phyloP scores from a whole-genome alignment of 2,888 invertebrate species.

The Linnaemya vulpina region DNA sequence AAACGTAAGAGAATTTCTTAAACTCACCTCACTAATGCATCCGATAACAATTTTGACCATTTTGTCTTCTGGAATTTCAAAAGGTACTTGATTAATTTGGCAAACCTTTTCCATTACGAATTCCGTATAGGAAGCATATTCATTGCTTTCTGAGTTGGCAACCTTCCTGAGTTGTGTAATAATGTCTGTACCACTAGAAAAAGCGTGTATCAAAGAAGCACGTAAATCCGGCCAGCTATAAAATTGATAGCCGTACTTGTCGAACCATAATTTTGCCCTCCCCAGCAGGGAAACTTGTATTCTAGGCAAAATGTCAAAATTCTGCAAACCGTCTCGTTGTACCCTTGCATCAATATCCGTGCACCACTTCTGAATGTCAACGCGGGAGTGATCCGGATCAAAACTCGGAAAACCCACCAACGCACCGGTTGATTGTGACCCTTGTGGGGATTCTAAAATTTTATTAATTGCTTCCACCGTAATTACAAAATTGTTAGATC shows the following conservation, averaged over 20 bases:
- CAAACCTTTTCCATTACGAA: constrained; percentile 1
- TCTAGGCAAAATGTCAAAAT: constrained; percentile 62
- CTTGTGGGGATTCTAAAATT: constrained; percentile 48
- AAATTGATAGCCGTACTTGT: constrained; percentile 67
- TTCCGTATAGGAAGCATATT: background rate
- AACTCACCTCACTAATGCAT: constrained; percentile 1
- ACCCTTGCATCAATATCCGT: constrained; percentile 66
- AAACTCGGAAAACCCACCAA: constrained; percentile 63
- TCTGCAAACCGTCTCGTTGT: constrained; percentile 62
- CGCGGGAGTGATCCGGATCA: constrained; percentile 61
- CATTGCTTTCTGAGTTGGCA: constrained; percentile 51
- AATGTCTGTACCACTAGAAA: constrained; percentile 63
- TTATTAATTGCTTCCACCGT: constrained; percentile 62
- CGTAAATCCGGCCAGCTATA: constrained; percentile 65
- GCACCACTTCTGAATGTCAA: constrained; percentile 36
- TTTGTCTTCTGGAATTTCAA: background rate
- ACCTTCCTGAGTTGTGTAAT: constrained; percentile 63
- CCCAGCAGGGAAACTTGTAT: constrained; percentile 46
- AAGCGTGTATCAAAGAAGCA: constrained; percentile 64
- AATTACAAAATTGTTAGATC: constrained; percentile 43
- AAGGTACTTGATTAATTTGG: background rate
- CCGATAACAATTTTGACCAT: constrained; percentile 1
- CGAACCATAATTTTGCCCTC: constrained; percentile 62
- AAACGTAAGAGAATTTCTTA: too few species aligned
- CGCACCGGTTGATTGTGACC: constrained; percentile 32